These are phyloP conservation scores for Alectoris magna DNA, from an alignment of 2,797 vertebrate species.

Conservation along the genomic window DNA sequence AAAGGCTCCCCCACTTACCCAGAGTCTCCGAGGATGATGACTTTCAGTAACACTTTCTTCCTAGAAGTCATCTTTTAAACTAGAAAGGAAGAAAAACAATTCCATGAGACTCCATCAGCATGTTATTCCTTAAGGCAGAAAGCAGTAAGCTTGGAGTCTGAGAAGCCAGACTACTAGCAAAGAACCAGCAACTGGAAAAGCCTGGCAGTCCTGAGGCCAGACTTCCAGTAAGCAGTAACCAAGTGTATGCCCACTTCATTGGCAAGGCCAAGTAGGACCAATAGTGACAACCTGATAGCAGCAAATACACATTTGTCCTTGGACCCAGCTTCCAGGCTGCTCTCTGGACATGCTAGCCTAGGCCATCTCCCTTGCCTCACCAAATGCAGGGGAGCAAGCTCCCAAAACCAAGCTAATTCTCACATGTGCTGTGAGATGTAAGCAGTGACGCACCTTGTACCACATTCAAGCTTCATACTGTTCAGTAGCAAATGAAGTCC, in stretches of 20 bases:
- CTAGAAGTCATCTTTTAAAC: conserved; percentile 96
- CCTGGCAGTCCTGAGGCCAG: background rate
- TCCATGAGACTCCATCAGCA: background rate
- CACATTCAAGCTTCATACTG: background rate
- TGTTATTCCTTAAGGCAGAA: background rate
- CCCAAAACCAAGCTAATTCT: background rate
- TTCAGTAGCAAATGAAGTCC: rapidly evolving
- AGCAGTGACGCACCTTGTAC: background rate
- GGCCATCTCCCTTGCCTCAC: background rate
- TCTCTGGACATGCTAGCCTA: background rate
- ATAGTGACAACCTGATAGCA: background rate
- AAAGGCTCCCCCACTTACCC: conserved; percentile 86
- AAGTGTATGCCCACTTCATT: background rate
- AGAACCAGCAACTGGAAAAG: background rate
- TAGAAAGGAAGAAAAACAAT: conserved; percentile 60
- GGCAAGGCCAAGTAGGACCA: background rate
- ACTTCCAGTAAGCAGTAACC: background rate
- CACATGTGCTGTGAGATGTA: background rate
- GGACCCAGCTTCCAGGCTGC: background rate
- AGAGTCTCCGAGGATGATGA: conserved; percentile 98
- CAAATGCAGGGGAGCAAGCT: background rate
- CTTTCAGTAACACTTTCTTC: conserved; percentile 99
- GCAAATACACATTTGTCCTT: background rate
- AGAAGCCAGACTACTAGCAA: background rate
- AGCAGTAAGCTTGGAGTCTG: background rate